Evolutionary conservation across 2,888 invertebrate genomes (phyloP), one percentile per base, ranked within the genome.

Genomic region (Drosophila neonasuta): DNA sequence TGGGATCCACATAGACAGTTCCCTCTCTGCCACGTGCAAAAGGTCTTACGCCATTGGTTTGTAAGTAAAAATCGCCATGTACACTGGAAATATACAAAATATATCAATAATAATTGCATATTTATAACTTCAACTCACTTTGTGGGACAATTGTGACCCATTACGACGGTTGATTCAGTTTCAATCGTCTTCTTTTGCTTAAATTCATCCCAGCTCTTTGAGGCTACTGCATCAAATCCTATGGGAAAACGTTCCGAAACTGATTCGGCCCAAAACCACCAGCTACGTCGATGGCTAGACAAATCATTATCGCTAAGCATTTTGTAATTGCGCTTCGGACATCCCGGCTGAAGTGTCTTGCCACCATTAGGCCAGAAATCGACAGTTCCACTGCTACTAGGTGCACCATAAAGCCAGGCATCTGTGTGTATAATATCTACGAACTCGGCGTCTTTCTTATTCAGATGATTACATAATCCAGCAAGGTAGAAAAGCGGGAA

Each of bases 361-460:
- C 93, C 93, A 0, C 92, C 92, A 69, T 93, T 93, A 0, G 93
- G 93, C 93, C 93, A 93, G 88, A 93, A 93, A 78, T 93, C 93
- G 0, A 90, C 93, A 0, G 93, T 93, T 0, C 93, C 94, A 0
- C 93, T 93, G 13, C 90, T 88, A 1, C 92, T 91, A 0, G 93
- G 93, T 0, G 93, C 93, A 0, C 93, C 94, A 65, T 93, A 93
- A 0, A 92, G 91, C 30, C 93, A 93, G 0, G 93, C 93, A 75
- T 94, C 94, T 0, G 95, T 94, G 82, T 95, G 95, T 63, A 95
- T 94, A 5, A 95, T 92, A 87, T 95, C 93, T 1, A 93, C 93
- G 46, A 93, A 93, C 51, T 92, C 92, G 0, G 93, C 93, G 83
- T 93, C 93, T 2, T 89, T 90, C 2, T 91, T 91, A 41, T 79